Evolutionary conservation across 1,140 invertebrate genomes (phyloP).

Genomic region (Polypedilum vanderplanki): DNA sequence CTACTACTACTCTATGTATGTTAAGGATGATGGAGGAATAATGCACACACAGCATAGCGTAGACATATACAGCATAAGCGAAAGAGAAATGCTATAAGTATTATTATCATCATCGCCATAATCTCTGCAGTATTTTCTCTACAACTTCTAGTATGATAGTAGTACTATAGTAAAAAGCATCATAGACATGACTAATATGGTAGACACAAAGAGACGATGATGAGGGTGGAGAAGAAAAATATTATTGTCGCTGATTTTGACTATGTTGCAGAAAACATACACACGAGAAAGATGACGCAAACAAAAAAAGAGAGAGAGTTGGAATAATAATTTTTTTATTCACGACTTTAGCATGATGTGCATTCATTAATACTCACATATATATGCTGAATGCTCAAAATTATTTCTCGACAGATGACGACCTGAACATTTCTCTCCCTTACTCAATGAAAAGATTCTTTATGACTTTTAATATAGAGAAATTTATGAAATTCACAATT

Average conservation of each 20-base stretch:
- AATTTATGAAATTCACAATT: constrained; percentile 20
- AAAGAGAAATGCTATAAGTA: neutral
- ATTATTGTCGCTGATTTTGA: neutral
- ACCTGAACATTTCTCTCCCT: neutral
- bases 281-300: constrained; percentile 20
- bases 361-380: constrained; percentile 7
- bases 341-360: constrained; percentile 22
- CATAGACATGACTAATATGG: constrained; percentile 1
- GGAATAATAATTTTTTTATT: neutral
- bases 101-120: neutral
- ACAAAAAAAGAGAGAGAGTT: neutral
- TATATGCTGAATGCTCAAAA: neutral
- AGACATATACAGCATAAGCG: neutral
- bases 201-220: neutral
- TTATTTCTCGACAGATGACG: neutral
- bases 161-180: neutral
- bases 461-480: constrained; percentile 8
- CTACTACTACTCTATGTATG: neutral
- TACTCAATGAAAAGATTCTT: neutral
- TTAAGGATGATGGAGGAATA: neutral
- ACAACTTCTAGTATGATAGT: neutral
- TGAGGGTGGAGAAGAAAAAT: neutral
- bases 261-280: neutral
- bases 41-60: constrained; percentile 10
- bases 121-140: constrained; percentile 23